These are phyloP conservation scores for Tupaia tana DNA, from an alignment of 2,113 vertebrate species.

Conservation along the genomic window DNA sequence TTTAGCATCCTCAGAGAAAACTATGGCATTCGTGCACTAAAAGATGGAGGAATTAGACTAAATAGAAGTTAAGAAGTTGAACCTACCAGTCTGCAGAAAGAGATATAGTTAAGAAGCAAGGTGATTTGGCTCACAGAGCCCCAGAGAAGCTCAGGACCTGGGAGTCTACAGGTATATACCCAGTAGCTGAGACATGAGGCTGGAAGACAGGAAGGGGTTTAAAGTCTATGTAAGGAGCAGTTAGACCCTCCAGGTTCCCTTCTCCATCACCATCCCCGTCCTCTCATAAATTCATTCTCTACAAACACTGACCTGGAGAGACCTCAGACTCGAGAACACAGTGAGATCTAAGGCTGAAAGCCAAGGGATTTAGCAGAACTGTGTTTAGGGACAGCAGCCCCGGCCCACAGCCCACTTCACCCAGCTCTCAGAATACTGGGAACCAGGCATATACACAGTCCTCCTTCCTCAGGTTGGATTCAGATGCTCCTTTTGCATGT, in stretches of 20 bases:
- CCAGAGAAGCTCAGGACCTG: background rate
- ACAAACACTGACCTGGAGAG: slow-evolving; percentile 9
- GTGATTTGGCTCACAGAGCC: background rate
- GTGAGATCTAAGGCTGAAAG: slow-evolving; percentile 44
- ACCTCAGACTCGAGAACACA: slow-evolving; percentile 19
- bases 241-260: slow-evolving; percentile 9
- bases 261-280: background rate
- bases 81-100: background rate
- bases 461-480: background rate
- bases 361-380: slow-evolving; percentile 43
- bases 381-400: background rate
- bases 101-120: background rate
- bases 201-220: background rate
- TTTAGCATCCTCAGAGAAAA: slow-evolving; percentile 1
- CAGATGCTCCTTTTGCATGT: background rate
- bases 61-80: background rate
- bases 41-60: background rate
- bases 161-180: background rate
- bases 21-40: slow-evolving; percentile 3
- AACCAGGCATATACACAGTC: background rate
- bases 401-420: background rate
- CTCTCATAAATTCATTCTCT: slow-evolving; percentile 52
- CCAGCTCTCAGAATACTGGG: background rate
- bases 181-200: background rate
- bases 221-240: background rate